phyloP scores from a whole-genome alignment of 2,888 invertebrate genomes.

The Heliconius aoede region DNA sequence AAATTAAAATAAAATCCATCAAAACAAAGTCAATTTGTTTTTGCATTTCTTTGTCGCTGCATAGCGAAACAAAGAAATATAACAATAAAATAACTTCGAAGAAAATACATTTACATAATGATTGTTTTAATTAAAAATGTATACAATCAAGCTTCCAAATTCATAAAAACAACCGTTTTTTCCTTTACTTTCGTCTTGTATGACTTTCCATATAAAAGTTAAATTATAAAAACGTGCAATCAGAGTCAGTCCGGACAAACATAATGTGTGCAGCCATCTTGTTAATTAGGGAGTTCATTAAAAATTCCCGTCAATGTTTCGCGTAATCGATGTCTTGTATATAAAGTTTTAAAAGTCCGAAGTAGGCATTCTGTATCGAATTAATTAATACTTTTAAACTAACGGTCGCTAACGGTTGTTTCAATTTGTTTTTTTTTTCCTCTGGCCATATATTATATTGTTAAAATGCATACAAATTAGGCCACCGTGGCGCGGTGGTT shows the following conservation, averaged over 20 bases:
- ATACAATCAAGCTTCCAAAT: background rate
- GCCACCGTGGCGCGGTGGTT: background rate
- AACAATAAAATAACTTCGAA: background rate
- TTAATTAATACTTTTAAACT: background rate
- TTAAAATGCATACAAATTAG: background rate
- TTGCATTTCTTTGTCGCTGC: no score
- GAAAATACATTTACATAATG: background rate
- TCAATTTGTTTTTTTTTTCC: background rate
- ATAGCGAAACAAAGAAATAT: background rate
- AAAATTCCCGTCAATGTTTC: slow-evolving; percentile 10
- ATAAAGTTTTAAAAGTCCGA: background rate
- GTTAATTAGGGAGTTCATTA: slow-evolving; percentile 15
- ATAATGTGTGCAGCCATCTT: background rate
- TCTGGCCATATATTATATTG: no score
- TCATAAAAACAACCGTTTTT: background rate
- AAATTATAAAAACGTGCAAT: background rate
- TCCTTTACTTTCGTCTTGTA: background rate
- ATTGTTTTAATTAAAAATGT: slow-evolving; percentile 4
- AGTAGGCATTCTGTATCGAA: background rate
- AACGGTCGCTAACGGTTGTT: slow-evolving; percentile 9
- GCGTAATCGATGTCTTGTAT: slow-evolving; percentile 8
- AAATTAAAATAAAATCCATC: background rate
- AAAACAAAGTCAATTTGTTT: no score
- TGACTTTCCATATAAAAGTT: background rate
- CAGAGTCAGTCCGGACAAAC: slow-evolving; percentile 5